Percentiles rank a stretch among this genome's conserved stretches.
These are phyloP conservation scores for Nasonia vitripennis DNA, from an alignment of 1,140 invertebrate genomes.

Conservation along the genomic window DNA sequence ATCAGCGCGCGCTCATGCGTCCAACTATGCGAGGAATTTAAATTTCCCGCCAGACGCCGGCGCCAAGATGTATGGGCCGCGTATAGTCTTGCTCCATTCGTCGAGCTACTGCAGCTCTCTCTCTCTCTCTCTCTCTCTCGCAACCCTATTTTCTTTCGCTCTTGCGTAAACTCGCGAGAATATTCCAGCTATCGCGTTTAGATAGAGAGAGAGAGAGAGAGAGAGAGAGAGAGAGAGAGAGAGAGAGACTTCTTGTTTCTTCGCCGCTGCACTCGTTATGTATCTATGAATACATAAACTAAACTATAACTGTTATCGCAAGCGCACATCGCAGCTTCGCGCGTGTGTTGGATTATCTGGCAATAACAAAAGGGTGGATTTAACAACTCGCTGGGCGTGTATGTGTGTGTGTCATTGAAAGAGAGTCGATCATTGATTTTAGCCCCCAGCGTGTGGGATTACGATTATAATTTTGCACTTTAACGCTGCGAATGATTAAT, in stretches of 20 bases:
- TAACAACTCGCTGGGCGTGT: neutral
- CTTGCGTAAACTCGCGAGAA: no score
- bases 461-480: neutral
- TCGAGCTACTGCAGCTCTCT: neutral
- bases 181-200: no score
- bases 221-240: no score
- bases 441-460: neutral
- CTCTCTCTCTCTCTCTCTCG: no score
- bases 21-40: slow-evolving; percentile 37
- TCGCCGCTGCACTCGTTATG: no score
- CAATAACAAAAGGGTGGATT: neutral
- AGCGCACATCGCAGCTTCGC: neutral
- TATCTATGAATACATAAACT: no score
- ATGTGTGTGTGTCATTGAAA: neutral
- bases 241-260: no score
- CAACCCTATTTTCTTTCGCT: no score
- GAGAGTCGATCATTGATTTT: neutral
- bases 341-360: neutral
- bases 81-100: neutral
- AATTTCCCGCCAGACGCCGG: slow-evolving; percentile 14
- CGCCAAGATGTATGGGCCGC: neutral
- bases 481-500: neutral
- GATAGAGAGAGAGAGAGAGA: no score
- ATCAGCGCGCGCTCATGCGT: slow-evolving; percentile 10
- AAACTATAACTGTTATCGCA: neutral